Conservation (phyloP, 1,140 invertebrate species). For the Drosophila aff. region DNA sequence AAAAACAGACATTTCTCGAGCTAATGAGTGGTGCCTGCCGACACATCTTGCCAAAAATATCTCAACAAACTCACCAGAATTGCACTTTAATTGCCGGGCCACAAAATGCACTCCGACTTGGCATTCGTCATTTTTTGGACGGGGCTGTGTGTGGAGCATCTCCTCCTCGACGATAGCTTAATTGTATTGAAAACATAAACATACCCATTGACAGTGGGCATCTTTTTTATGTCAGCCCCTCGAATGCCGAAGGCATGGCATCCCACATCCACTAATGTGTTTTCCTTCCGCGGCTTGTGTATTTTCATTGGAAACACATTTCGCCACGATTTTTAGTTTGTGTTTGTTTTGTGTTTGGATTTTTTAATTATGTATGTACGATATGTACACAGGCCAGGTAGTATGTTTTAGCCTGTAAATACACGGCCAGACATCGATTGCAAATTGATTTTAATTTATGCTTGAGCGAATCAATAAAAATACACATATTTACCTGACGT, state of each 20-base stretch:
- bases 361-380: conserved; percentile 66
- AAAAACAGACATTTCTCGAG: conserved; percentile 42
- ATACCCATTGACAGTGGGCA: conserved; percentile 29
- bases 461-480: conserved; percentile 40
- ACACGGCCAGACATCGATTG: conserved; percentile 72
- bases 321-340: conserved; percentile 37
- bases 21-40: conserved; percentile 22
- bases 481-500: conserved; percentile 7
- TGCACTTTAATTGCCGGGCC: conserved; percentile 46
- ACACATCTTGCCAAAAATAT: conserved; percentile 36
- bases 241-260: conserved; percentile 2
- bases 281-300: conserved; percentile 34
- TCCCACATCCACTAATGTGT: conserved; percentile 43
- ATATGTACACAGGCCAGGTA: conserved; percentile 6
- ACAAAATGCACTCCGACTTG: conserved; percentile 23
- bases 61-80: conserved; percentile 17
- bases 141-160: not conserved
- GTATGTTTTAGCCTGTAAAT: conserved; percentile 61
- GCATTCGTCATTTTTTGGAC: conserved; percentile 1
- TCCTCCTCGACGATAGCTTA: conserved; percentile 30
- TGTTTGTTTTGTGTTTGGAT: conserved; percentile 70
- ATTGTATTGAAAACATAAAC: conserved; percentile 56
- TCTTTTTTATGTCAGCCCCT: conserved; percentile 41
- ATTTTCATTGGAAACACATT: conserved; percentile 44
- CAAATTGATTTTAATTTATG: conserved; percentile 68